Base-by-base conservation (phyloP, 2,113 vertebrate genomes). In the Eptatretus burgeri region DNA sequence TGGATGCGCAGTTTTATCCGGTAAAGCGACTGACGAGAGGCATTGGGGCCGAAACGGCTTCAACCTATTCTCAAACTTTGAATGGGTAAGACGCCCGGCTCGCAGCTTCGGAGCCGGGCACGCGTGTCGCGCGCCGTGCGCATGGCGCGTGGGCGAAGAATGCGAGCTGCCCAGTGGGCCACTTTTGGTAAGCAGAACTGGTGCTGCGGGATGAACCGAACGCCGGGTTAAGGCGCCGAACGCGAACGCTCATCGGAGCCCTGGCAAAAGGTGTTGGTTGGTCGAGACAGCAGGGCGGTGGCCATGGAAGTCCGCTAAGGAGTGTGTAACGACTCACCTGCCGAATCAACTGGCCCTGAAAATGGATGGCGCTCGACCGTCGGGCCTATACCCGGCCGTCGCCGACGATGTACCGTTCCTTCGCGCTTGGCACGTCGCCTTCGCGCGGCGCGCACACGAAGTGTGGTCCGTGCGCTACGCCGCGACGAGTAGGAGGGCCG, bases 341-440 rank as follows among this genome's bases (percentile, higher is more conserved):
- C 19, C 13, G 13, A 50, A 50, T 65, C 27, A 41, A 63, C 63
- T 14, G 27, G 63, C 27, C 63, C 63, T 63, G 63, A 63, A 3
- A 63, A 63, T 63, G 63, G 63, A 63, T 63, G 63, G 63, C 9
- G 63, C 63, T 63, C 14, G 27, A 41, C 3, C 5, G 60, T 56
- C 17, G 14, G 53, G 17, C 53, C 53, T 14, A 5, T 56, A 56
- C 3, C 17, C 53, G 65, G 51, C 12, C 2, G 13, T 51, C 56
- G 49, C 3, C 17, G 50, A 14, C 20, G 53, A 53, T 63, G 66
- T 52, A 66, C 27, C 51, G n/a, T n/a, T n/a, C 64, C 66, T 66
- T 66, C 64, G 63, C 20, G 49, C n/a, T n/a, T n/a, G n/a, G n/a
- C n/a, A n/a, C 53, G 17, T 51, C 51, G 51, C 51, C 49, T 50